Base-by-base conservation (phyloP, 2,888 invertebrate genomes). In the Metellina segmentata region DNA sequence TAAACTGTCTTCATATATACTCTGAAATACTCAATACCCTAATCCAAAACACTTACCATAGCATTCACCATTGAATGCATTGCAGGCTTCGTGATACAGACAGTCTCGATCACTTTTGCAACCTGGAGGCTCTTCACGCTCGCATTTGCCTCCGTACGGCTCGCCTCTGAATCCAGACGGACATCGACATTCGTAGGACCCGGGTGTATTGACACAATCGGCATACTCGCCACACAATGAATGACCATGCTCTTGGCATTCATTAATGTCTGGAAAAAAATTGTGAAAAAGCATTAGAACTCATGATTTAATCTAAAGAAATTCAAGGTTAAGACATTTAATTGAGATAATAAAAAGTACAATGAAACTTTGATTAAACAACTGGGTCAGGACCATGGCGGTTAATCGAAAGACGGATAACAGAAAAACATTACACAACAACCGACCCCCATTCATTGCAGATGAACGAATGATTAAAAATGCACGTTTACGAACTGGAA, bases 211-310 rank as follows among this genome's bases (percentile, higher is more conserved):
- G 52, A 97, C 95, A 95, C 98, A 98, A 95, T 97, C 97, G 0
- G 98, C 98, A 19, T 98, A 98, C 94, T 97, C 97, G 6, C 97
- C 98, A 94, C 98, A 98, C 11, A 97, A 96, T 93, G 96, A 96
- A 93, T 96, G 96, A 7, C 96, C 96, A 75, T 92, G 90, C 94
- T 97, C 97, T 78, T 96, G 95, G 94, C 98, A 98, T 95, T 98
- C 98, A 94, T 98, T 96, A 79, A 98, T 96, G 95, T 98, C 98
- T 95, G 20, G 51, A 71, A 78, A 75, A 7, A 19, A 81, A 71
- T 75, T 16, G 5, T 20, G 48, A 75, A 6, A 34, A 70, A 7
- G 11, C 19, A 13, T 19, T 52, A 13, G 6, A 70, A 78, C 9
- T 13, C 7, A 19, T 34, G 61, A 1, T 11, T 11, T 61, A 8